Conservation (phyloP, 2,113 vertebrate genomes). For the Puffinus mauretanicus region DNA sequence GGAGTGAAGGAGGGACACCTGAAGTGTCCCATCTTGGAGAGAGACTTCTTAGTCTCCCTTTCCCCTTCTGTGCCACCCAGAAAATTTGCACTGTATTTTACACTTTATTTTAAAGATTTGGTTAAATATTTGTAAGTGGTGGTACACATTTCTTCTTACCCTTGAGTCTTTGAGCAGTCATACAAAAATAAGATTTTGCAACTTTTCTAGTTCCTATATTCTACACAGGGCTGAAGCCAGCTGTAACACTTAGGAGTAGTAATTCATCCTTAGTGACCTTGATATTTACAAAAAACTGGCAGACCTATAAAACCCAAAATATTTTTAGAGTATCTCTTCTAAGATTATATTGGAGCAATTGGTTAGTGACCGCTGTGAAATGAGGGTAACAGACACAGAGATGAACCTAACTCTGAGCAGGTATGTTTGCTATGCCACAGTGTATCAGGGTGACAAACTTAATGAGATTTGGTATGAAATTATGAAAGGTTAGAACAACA, state of each 20-base stretch:
- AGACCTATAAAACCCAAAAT: conserved; percentile 31
- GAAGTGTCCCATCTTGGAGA: background rate
- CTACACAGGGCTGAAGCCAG: background rate
- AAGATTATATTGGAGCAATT: background rate
- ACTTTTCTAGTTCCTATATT: background rate
- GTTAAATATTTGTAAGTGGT: background rate
- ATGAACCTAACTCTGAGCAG: background rate
- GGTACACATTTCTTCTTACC: background rate
- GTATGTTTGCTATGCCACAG: background rate
- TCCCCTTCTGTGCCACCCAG: background rate
- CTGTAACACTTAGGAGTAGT: background rate
- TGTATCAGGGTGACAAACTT: background rate
- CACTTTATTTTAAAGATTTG: background rate
- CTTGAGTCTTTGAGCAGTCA: background rate
- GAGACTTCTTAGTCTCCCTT: background rate
- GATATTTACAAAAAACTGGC: conserved; percentile 21
- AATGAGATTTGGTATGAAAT: background rate
- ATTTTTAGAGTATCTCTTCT: background rate
- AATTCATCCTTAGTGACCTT: conserved; percentile 22
- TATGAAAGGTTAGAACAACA: background rate
- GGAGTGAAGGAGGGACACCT: background rate
- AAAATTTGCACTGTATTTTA: background rate
- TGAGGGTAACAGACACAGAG: background rate
- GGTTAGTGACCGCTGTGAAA: fast-evolving
- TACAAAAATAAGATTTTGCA: background rate